These are phyloP conservation scores for Orycteropus afer DNA, from an alignment of 2,113 vertebrate species.

Conservation along the genomic window DNA sequence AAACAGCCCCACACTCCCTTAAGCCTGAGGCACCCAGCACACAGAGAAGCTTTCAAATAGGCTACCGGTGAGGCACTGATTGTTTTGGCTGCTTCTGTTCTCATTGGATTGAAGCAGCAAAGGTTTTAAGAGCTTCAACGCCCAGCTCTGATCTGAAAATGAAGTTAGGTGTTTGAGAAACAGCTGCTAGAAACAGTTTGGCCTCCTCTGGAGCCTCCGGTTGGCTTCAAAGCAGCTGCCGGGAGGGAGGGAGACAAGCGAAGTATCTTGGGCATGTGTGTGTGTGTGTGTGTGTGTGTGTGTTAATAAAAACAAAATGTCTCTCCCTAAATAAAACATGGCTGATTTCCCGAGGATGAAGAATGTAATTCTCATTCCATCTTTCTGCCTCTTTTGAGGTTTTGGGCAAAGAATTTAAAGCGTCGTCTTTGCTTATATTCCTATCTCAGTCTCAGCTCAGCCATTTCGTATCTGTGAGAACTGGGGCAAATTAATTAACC, in stretches of 20 bases:
- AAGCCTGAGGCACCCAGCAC: background rate
- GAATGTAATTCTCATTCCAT: background rate
- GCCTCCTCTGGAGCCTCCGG: slow-evolving; percentile 69
- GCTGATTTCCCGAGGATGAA: slow-evolving; percentile 15
- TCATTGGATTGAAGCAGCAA: slow-evolving; percentile 64
- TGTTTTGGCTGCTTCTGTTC: slow-evolving; percentile 61
- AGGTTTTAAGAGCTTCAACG: slow-evolving; percentile 77
- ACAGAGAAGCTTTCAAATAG: background rate
- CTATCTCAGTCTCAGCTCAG: background rate
- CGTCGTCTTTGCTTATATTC: background rate
- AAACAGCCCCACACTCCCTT: background rate
- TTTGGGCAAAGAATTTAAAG: slow-evolving; percentile 23
- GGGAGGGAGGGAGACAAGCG: slow-evolving; percentile 47
- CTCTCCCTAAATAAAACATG: slow-evolving; percentile 59
- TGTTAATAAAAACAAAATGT: slow-evolving; percentile 72
- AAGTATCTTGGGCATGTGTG: slow-evolving; percentile 1
- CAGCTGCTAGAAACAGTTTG: slow-evolving; percentile 70
- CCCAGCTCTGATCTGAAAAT: slow-evolving; percentile 77
- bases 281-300: background rate
- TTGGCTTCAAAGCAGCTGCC: slow-evolving; percentile 73
- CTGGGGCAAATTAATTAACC: background rate
- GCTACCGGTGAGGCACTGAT: slow-evolving; percentile 26
- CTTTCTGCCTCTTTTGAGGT: slow-evolving; percentile 29
- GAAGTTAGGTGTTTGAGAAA: slow-evolving; percentile 80
- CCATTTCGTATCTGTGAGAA: background rate